Evolutionary conservation across 2,113 vertebrate genomes (phyloP).

Genomic region (Myotis lucifugus): DNA sequence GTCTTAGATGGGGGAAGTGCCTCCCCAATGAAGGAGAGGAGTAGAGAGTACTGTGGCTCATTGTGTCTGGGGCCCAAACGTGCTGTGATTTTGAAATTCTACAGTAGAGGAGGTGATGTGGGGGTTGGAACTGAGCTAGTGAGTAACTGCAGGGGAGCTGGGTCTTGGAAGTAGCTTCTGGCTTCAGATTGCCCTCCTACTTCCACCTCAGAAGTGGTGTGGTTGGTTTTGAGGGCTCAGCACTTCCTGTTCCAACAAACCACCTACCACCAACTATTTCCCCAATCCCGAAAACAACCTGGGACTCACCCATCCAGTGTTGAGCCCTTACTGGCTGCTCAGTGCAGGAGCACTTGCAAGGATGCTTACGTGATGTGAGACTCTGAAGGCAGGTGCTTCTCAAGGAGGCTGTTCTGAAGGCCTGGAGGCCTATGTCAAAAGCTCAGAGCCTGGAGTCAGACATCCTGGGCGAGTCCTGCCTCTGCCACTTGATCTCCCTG

Average conservation of each 20-base stretch:
- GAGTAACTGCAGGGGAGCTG: background rate
- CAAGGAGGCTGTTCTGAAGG: background rate
- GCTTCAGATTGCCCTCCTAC: background rate
- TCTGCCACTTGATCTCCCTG: background rate
- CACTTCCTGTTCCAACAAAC: background rate
- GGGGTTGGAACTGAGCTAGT: background rate
- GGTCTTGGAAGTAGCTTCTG: background rate
- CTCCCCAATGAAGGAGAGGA: background rate
- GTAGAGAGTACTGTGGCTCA: background rate
- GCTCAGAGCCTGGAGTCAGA: background rate
- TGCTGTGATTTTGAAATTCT: background rate
- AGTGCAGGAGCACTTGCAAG: background rate
- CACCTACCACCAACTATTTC: background rate
- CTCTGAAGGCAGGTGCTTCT: background rate
- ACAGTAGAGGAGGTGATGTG: background rate
- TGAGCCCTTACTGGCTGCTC: background rate
- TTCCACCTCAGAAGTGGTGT: background rate
- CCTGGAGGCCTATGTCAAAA: background rate
- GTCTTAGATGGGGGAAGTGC: background rate
- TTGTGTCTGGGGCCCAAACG: background rate
- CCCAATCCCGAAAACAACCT: background rate
- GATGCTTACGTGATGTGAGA: background rate
- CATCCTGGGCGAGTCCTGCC: background rate
- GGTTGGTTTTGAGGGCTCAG: slow-evolving; percentile 15
- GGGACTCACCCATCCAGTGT: background rate